These are phyloP conservation scores for Neopipo cinnamomea DNA, from an alignment of 2,113 vertebrate species.

Conservation along the genomic window DNA sequence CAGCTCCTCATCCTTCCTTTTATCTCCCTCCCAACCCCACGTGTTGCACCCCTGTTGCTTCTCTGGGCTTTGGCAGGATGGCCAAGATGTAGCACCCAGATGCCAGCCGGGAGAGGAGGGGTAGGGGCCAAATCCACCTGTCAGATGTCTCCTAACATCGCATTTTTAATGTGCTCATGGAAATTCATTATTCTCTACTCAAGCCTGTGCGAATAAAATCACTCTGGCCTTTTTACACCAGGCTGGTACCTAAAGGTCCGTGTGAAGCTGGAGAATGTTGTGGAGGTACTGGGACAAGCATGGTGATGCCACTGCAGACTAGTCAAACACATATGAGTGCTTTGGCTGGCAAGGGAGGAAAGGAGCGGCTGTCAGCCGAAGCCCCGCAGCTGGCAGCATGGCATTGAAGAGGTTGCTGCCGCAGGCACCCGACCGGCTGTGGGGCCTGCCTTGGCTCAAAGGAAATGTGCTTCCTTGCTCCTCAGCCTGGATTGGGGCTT, in stretches of 20 bases:
- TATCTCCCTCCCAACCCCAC: background rate
- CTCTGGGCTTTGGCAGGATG: background rate
- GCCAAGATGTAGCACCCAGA: background rate
- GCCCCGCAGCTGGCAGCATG: rapidly evolving
- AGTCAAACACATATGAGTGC: background rate
- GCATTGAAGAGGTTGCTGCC: background rate
- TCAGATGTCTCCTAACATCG: background rate
- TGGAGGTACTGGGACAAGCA: background rate
- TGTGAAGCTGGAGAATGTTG: rapidly evolving
- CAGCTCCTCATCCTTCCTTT: background rate
- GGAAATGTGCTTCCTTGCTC: background rate
- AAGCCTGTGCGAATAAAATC: background rate
- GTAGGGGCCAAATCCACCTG: background rate
- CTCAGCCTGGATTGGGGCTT: background rate
- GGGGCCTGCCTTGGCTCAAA: background rate
- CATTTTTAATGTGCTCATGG: background rate
- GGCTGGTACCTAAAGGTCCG: rapidly evolving
- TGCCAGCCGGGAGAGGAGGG: background rate
- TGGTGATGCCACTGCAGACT: background rate
- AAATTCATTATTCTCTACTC: background rate
- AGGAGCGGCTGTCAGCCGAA: background rate
- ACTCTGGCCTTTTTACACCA: background rate
- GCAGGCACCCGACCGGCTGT: background rate
- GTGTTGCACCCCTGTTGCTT: background rate
- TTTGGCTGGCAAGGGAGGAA: background rate